These are phyloP conservation scores for Sebastes iracundus DNA, from an alignment of 2,797 vertebrate species.

Conservation along the genomic window DNA sequence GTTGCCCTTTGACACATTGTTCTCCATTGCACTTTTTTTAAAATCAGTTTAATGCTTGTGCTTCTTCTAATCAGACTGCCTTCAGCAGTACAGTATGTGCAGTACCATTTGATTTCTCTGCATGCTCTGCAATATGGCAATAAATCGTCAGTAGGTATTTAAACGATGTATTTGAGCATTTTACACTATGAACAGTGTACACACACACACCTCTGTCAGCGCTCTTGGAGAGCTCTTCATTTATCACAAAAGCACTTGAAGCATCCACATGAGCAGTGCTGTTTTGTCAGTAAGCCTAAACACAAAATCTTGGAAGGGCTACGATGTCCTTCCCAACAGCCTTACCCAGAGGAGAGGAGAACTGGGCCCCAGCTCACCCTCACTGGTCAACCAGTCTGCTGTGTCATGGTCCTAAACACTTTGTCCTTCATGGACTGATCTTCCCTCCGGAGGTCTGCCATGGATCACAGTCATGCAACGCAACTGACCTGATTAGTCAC, in stretches of 20 bases:
- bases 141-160: slow-evolving; percentile 12
- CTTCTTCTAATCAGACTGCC: background rate
- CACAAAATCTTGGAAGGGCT: slow-evolving; percentile 11
- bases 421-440: slow-evolving; percentile 31
- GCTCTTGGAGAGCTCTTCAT: slow-evolving; percentile 22
- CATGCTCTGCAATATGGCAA: background rate
- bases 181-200: background rate
- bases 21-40: background rate
- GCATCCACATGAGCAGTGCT: slow-evolving; percentile 18
- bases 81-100: background rate
- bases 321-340: slow-evolving; percentile 23
- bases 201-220: slow-evolving; percentile 20
- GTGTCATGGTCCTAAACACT: background rate
- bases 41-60: background rate
- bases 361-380: background rate
- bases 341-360: slow-evolving; percentile 2
- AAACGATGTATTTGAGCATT: slow-evolving; percentile 4
- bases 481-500: slow-evolving; percentile 30
- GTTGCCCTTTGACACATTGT: slow-evolving; percentile 17
- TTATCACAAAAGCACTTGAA: slow-evolving; percentile 41
- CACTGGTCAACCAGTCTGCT: background rate
- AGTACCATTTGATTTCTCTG: slow-evolving; percentile 1
- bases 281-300: slow-evolving; percentile 15
- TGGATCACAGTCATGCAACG: slow-evolving; percentile 22
- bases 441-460: slow-evolving; percentile 21